Evolutionary conservation across 2,888 invertebrate species (phyloP), one percentile per base, ranked within the genome.

Genomic region (Caenorhabditis auriculariae): DNA sequence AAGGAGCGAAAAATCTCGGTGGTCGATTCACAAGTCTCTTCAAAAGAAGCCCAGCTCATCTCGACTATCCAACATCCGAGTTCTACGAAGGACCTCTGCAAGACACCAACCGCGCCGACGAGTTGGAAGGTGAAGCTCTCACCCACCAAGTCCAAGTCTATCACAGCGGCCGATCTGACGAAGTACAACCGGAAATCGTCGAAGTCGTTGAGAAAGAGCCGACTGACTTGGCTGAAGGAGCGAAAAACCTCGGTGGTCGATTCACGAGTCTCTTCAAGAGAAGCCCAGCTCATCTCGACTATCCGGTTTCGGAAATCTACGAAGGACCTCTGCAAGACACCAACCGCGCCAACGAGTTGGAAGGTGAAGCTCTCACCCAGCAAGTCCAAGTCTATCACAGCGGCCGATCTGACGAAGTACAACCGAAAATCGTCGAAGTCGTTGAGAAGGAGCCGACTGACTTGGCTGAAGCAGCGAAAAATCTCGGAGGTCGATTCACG

Each of bases 31-130:
- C 38, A 38, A 44, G 39, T 42, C 24, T 58, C 44, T 54, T 47
- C 35, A 26, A 42, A 19, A 26, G 38, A 24, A 38, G 47, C n/a
- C 45, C 57, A 6, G 68, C 68, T 27, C 68, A 67, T 26, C 53
- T 53, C n/a, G 67, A 69, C 44, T 67, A 66, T 47, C 68, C 68
- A 32, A 43, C 38, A n/a, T 47, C 50, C 48, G 63, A 60, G 42
- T 9, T 19, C 32, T 63, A 54, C 51, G 54, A 54, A 23, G 66
- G 66, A 39, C 58, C 61, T 28, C 27, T 66, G 23, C 69, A 72
- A 17, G 42, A 52, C n/a, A 62, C 57, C 15, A 54, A 54, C 7
- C 47, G 49, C 26, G n/a, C 41, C 5, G 27, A 19, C 29, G 59
- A 63, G 19, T 41, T 63, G 19, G 59, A 50, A 5, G 55, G 54